Conservation (phyloP, 2,113 vertebrate species). For the Sakesphorus luctuosus region DNA sequence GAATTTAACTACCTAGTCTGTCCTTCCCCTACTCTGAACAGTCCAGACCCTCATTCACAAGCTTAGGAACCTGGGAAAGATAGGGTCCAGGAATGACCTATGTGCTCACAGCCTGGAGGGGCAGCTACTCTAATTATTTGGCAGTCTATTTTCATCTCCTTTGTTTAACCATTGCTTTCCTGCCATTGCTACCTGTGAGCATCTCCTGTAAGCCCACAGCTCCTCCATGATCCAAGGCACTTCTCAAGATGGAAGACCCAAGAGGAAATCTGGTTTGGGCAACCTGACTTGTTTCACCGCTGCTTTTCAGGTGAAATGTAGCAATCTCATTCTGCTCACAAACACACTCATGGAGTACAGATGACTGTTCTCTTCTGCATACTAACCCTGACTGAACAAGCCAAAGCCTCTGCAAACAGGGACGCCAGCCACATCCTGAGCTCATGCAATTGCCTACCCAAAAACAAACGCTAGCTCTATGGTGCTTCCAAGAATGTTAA, state of each 20-base stretch:
- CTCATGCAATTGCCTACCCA: not conserved
- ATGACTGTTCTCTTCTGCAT: not conserved
- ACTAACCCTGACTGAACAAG: not conserved
- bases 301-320: not conserved
- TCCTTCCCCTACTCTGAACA: not conserved
- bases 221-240: not conserved
- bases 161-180: not conserved
- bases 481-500: not conserved
- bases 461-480: not conserved
- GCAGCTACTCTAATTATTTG: not conserved
- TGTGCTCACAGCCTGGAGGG: not conserved
- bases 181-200: fast-evolving
- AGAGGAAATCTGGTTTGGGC: not conserved
- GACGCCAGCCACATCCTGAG: not conserved
- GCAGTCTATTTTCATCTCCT: not conserved
- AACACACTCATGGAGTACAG: fast-evolving
- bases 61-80: not conserved
- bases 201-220: not conserved
- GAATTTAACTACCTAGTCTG: constrained; percentile 44
- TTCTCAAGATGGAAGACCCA: not conserved
- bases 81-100: not conserved
- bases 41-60: not conserved
- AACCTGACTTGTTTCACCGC: not conserved
- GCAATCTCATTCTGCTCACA: not conserved
- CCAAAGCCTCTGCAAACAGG: constrained; percentile 33